Percentiles rank a stretch among this genome's conserved stretches.
Conservation (phyloP, 2,888 invertebrate species). For the Pheosia tremula region DNA sequence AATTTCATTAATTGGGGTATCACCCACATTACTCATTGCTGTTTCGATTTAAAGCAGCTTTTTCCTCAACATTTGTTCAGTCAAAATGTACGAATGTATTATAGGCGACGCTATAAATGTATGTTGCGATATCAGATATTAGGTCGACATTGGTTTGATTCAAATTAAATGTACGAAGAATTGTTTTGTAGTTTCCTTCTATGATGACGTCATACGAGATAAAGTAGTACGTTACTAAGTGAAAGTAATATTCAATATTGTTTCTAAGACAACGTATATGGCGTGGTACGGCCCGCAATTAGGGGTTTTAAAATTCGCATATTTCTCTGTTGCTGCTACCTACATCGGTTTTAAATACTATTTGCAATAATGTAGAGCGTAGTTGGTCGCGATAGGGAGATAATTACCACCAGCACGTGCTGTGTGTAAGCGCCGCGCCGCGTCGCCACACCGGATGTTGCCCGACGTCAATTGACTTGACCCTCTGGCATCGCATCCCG, state of each 20-base stretch:
- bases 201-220: too few relatives aligned
- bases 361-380: slow-evolving; percentile 16
- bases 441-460: slow-evolving; percentile 69
- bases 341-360: neutral
- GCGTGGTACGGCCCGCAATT: too few relatives aligned
- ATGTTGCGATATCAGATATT: neutral
- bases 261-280: neutral
- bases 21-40: neutral
- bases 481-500: slow-evolving; percentile 75
- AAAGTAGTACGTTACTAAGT: neutral
- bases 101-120: neutral
- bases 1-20: too few relatives aligned
- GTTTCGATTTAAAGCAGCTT: neutral
- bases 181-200: too few relatives aligned
- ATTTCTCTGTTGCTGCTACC: neutral
- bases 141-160: neutral
- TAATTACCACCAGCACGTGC: slow-evolving; percentile 67
- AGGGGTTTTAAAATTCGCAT: neutral
- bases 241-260: neutral
- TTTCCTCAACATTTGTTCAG: neutral
- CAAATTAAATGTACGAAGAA: neutral
- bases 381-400: slow-evolving; percentile 37
- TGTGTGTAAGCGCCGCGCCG: slow-evolving; percentile 53
- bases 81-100: neutral
- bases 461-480: slow-evolving; percentile 81